These are phyloP conservation scores for Albula goreensis DNA, from an alignment of 2,113 vertebrate genomes.

Conservation along the genomic window DNA sequence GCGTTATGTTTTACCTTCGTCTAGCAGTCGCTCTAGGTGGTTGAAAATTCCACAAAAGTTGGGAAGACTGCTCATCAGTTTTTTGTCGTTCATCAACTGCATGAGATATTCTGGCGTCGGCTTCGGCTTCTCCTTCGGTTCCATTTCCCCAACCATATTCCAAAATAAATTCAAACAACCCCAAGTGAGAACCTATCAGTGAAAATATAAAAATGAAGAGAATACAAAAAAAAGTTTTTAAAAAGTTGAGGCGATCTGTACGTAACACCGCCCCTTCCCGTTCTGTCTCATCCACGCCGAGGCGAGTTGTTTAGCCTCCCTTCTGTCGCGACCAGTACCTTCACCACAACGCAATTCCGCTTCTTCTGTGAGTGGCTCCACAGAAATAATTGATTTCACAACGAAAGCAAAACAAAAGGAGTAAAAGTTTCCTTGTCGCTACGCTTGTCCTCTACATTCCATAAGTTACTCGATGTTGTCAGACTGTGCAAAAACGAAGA, in stretches of 20 bases:
- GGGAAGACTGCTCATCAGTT: conserved; percentile 95
- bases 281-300: background rate
- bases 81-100: conserved; percentile 98
- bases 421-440: background rate
- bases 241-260: background rate
- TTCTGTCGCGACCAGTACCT: background rate
- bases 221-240: background rate
- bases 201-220: background rate
- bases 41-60: conserved; percentile 99
- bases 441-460: background rate
- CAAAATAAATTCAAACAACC: conserved; percentile 42
- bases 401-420: background rate
- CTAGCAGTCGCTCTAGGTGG: conserved; percentile 94
- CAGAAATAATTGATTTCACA: background rate
- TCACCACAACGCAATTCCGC: background rate
- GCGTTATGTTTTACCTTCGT: conserved; percentile 78
- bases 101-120: conserved; percentile 96
- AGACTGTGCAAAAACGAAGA: background rate
- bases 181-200: background rate
- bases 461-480: background rate
- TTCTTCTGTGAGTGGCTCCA: background rate
- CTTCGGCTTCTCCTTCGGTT: conserved; percentile 96
- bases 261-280: background rate
- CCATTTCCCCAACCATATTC: conserved; percentile 96
- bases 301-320: background rate